Conservation (phyloP, 2,888 invertebrate species). For the Limnephilus auricula region DNA sequence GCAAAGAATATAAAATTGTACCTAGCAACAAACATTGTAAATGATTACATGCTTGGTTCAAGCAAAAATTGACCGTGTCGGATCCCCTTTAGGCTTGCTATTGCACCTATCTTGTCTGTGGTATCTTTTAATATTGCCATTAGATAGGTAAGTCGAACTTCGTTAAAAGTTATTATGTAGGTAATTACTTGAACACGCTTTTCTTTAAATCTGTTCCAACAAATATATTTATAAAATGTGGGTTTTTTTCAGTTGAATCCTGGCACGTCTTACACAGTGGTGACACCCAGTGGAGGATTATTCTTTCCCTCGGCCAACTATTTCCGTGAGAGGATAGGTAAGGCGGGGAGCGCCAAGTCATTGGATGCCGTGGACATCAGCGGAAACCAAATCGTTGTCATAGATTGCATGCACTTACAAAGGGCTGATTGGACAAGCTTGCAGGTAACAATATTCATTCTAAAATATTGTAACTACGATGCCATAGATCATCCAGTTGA, state of each 20-base stretch:
- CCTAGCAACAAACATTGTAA: no score
- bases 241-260: constrained; percentile 67
- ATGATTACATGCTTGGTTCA: no score
- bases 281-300: constrained; percentile 76
- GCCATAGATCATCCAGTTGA: no score
- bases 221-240: not conserved
- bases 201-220: not conserved
- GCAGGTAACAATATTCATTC: constrained; percentile 74
- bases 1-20: no score
- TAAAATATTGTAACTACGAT: not conserved
- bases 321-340: constrained; percentile 74
- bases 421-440: constrained; percentile 84
- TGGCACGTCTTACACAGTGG: constrained; percentile 70
- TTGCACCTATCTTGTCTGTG: not conserved
- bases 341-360: constrained; percentile 67
- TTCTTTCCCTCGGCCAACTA: constrained; percentile 80
- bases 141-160: not conserved
- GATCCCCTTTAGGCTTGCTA: no score
- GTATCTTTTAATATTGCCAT: not conserved
- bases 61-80: no score
- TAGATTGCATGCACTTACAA: constrained; percentile 81
- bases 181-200: not conserved
- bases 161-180: not conserved
- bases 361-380: constrained; percentile 69
- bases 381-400: constrained; percentile 70